Percentiles rank a stretch among this genome's conserved stretches.
Evolutionary conservation across 2,113 vertebrate species (phyloP).

Genomic region (Archocentrus centrarchus): DNA sequence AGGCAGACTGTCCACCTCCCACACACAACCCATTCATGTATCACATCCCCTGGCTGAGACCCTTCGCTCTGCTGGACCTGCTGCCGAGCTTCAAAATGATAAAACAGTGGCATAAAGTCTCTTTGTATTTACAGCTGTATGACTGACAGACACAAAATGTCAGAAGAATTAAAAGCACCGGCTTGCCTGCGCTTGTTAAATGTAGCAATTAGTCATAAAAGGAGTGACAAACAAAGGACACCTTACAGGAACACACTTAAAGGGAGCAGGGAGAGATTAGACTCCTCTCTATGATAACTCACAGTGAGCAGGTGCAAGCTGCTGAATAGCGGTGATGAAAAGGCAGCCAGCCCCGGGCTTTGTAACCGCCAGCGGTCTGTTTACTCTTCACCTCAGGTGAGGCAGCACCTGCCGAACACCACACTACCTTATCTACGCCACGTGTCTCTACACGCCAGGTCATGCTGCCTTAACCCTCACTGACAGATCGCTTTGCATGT

Average conservation of each 20-base stretch:
- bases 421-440: slow-evolving; percentile 70
- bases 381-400: slow-evolving; percentile 79
- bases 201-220: slow-evolving; percentile 66
- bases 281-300: slow-evolving; percentile 59
- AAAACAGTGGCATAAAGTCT: slow-evolving; percentile 8
- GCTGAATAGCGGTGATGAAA: slow-evolving; percentile 67
- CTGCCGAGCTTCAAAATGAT: slow-evolving; percentile 41
- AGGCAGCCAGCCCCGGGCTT: slow-evolving; percentile 19
- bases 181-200: slow-evolving; percentile 49
- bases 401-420: slow-evolving; percentile 78
- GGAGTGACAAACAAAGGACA: slow-evolving; percentile 46
- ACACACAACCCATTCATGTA: slow-evolving; percentile 49
- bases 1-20: slow-evolving; percentile 71
- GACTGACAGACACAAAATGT: slow-evolving; percentile 1
- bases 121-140: not conserved
- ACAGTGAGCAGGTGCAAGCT: slow-evolving; percentile 79
- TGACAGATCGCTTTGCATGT: not conserved
- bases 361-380: slow-evolving; percentile 63
- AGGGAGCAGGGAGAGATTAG: slow-evolving; percentile 59
- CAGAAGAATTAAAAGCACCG: not conserved
- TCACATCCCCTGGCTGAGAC: slow-evolving; percentile 49
- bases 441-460: slow-evolving; percentile 73
- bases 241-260: slow-evolving; percentile 20
- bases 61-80: slow-evolving; percentile 41
- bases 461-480: slow-evolving; percentile 2